A percentile compares a stretch with the other conserved stretches of the same genome.
Evolutionary conservation across 2,888 invertebrate species (phyloP).

Genomic region (Peribatodes rhomboidaria): DNA sequence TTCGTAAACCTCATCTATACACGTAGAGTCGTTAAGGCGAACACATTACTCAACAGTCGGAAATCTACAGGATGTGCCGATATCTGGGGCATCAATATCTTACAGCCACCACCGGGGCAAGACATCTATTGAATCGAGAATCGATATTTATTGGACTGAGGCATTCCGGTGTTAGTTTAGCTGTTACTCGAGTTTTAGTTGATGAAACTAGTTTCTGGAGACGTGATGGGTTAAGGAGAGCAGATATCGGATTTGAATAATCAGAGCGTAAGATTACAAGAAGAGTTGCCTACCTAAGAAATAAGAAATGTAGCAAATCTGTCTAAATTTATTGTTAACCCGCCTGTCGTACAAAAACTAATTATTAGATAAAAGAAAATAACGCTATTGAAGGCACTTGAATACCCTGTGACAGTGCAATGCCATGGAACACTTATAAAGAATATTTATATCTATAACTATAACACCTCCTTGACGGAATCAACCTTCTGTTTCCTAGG

Average conservation of each 20-base stretch:
- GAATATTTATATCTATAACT: too few relatives aligned
- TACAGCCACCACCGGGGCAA: slow-evolving; percentile 59
- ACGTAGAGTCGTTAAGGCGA: slow-evolving; percentile 66
- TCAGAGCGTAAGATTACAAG: too few relatives aligned
- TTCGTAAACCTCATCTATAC: slow-evolving; percentile 42
- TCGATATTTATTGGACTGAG: slow-evolving; percentile 64
- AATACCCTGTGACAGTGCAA: too few relatives aligned
- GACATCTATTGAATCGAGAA: slow-evolving; percentile 62
- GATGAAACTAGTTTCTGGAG: slow-evolving; percentile 20
- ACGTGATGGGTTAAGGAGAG: background rate
- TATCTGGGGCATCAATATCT: slow-evolving; percentile 71
- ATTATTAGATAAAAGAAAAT: too few relatives aligned
- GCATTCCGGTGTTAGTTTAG: slow-evolving; percentile 49
- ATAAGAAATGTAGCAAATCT: too few relatives aligned
- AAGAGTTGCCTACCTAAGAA: too few relatives aligned
- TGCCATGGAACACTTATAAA: too few relatives aligned
- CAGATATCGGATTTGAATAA: background rate
- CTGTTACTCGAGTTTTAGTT: slow-evolving; percentile 24
- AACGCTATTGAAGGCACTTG: too few relatives aligned
- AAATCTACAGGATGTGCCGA: slow-evolving; percentile 72
- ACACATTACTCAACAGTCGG: slow-evolving; percentile 69
- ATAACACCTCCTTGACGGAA: too few relatives aligned
- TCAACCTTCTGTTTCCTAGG: too few relatives aligned
- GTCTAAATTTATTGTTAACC: too few relatives aligned
- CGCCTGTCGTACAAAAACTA: too few relatives aligned